Evolutionary conservation across 1,140 invertebrate genomes (phyloP).

Genomic region (Drosophila nannoptera): DNA sequence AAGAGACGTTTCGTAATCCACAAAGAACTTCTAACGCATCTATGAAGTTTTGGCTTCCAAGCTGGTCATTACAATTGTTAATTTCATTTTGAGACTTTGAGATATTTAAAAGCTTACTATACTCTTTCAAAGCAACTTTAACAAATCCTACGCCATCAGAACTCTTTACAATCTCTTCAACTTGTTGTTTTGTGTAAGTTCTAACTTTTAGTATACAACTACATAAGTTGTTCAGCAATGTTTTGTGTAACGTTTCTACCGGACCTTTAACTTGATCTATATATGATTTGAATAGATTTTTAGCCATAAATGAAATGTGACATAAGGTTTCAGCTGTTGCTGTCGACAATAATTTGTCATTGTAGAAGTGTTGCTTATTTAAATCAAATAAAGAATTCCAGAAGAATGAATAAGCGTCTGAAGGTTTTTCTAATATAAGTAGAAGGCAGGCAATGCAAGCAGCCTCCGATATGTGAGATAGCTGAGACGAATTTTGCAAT

Average conservation of each 20-base stretch:
- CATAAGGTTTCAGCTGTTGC: conserved; percentile 85
- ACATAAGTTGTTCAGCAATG: conserved; percentile 83
- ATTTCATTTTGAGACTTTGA: conserved; percentile 80
- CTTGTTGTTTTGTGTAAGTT: conserved; percentile 69
- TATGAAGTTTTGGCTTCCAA: conserved; percentile 72
- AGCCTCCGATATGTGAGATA: conserved; percentile 87
- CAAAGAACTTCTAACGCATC: conserved; percentile 63
- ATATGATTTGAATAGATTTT: conserved; percentile 84
- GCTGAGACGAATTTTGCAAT: conserved; percentile 81
- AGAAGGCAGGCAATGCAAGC: conserved; percentile 87
- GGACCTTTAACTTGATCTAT: conserved; percentile 82
- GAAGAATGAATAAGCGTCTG: conserved; percentile 79
- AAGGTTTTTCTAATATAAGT: conserved; percentile 82
- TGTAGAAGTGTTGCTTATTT: conserved; percentile 89
- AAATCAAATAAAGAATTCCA: conserved; percentile 86
- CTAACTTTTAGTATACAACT: conserved; percentile 77
- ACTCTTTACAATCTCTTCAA: conserved; percentile 64
- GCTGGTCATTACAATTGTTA: conserved; percentile 77
- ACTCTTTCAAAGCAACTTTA: conserved; percentile 81
- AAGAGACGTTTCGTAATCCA: conserved; percentile 76
- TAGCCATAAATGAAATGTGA: conserved; percentile 83
- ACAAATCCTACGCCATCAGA: conserved; percentile 48
- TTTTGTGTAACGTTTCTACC: conserved; percentile 81
- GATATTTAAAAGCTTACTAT: conserved; percentile 81
- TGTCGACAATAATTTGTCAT: conserved; percentile 88